Base-by-base conservation (phyloP, 2,888 invertebrate species). In the Brachypalpus laphriformis region DNA sequence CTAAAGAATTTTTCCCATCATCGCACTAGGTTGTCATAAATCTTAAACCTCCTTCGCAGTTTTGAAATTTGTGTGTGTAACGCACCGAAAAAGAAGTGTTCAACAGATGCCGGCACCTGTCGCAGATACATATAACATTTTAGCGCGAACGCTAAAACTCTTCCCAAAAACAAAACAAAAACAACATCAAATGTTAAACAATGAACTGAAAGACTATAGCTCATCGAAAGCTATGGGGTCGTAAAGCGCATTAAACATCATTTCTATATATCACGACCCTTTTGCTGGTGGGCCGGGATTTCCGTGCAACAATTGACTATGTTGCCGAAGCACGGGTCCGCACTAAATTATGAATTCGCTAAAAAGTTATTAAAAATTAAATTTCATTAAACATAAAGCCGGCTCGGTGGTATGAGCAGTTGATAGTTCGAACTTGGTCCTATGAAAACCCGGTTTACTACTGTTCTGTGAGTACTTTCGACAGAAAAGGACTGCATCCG, bases 291-390 rank as follows among this genome's bases (percentile, higher is more conserved):
- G 63, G 20, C 9, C 4, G 20, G 56, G 56, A 56, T 34, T 40
- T 57, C 22, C 34, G 3, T n/a, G 72, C 71, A 76, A 71, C 59
- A 71, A 59, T 77, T 71, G 57, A 71, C 71, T 66, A 57, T 76
- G 70, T 82, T 82, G 68, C 56, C 34, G 22, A 9, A 5, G 3
- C 6, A 18, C 28, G 47, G 0, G 31, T 6, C 40, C 28, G 14
- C 28, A 47, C 47, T 57, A 8, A 66, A 76, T 59, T 66, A 54
- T 70, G 68, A 77, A 61, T 61, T 45, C 59, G 51, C 68, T 54
- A 51, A 81, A 70, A 70, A 80, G 83, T 83, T 83, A 83, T 83
- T 83, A 83, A 83, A 83, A 83, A 83, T 83, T 83, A 83, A 83
- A 83, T 83, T 83, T 83, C 83, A 83, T 83, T 78, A 83, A 75